Base-by-base conservation (phyloP, 2,888 invertebrate genomes). In the Diaperis boleti region DNA sequence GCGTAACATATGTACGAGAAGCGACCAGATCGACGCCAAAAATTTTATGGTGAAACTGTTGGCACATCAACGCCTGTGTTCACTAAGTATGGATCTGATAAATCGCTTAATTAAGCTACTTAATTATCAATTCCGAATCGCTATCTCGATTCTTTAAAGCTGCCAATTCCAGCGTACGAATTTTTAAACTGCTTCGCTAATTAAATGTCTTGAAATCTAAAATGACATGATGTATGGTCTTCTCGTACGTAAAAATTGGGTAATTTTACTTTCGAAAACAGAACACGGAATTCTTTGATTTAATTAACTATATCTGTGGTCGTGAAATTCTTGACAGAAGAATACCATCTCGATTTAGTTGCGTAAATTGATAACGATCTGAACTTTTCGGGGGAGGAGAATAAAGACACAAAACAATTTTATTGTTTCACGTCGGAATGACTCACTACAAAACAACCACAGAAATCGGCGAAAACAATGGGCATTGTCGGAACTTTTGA, bases 221-320 rank as follows among this genome's bases (percentile, higher is more conserved):
- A 44, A 44, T 44, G 44, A 26, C 44, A 50, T 31, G 50, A 50
- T 50, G 37, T 18, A 50, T 50, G 5, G 50, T 11, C 42, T n/a
- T n/a, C 33, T 33, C 5, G 33, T 13, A 1, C n/a, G 22, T 26
- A 44, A 44, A 44, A 26, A 11, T 22, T 13, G 10, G 26, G 10
- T 22, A 47, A 47, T 47, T 47, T 20, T 42, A 50, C 33, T 33
- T 33, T 33, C 33, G 10, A 33, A 26, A 8, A 6, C n/a, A 6
- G 26, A 26, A 26, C 6, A 26, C 26, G 6, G 26, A n/a, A 26
- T 26, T 26, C 26, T 26, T 26, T 26, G 26, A 26, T 26, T 26
- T n/a, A n/a, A n/a, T n/a, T n/a, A n/a, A n/a, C n/a, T n/a, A n/a
- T n/a, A n/a, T n/a, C n/a, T n/a, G n/a, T n/a, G n/a, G n/a, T n/a